Evolutionary conservation across 2,113 vertebrate species (phyloP).

Genomic region (Girardinichthys multiradiatus): DNA sequence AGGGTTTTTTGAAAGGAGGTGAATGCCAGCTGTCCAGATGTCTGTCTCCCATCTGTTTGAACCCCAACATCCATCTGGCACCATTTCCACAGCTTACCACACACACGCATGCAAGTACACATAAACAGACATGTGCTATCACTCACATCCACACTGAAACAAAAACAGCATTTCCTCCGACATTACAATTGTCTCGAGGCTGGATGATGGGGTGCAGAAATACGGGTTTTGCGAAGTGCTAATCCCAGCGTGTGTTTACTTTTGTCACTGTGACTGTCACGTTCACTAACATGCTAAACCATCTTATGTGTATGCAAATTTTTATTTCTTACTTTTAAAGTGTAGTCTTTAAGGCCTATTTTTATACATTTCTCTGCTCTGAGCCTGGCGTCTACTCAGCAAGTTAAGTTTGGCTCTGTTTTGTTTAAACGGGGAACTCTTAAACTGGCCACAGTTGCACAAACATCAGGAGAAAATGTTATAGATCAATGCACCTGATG

Average conservation of each 20-base stretch:
- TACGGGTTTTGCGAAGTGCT: slow-evolving; percentile 54
- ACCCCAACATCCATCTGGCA: slow-evolving; percentile 68
- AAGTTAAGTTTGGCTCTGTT: slow-evolving; percentile 51
- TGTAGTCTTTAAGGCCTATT: slow-evolving; percentile 30
- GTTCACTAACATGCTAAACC: slow-evolving; percentile 27
- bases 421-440: slow-evolving; percentile 46
- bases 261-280: slow-evolving; percentile 55
- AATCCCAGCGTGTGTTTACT: slow-evolving; percentile 68
- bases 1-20: slow-evolving; percentile 60
- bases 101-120: slow-evolving; percentile 4
- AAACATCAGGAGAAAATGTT: slow-evolving; percentile 40
- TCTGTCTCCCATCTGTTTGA: slow-evolving; percentile 71
- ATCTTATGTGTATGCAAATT: slow-evolving; percentile 50
- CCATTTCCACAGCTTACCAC: slow-evolving; percentile 41
- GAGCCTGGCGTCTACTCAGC: slow-evolving; percentile 38
- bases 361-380: slow-evolving; percentile 47
- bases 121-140: slow-evolving; percentile 2
- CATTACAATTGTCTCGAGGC: slow-evolving; percentile 53
- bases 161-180: slow-evolving; percentile 67
- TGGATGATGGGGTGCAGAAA: slow-evolving; percentile 63
- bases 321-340: slow-evolving; percentile 38
- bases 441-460: slow-evolving; percentile 28
- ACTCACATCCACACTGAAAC: slow-evolving; percentile 25
- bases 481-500: slow-evolving; percentile 22
- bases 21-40: slow-evolving; percentile 76